Evolutionary conservation across 2,113 vertebrate genomes (phyloP), one percentile per base, ranked within the genome.

Genomic region (Larimichthys crocea): DNA sequence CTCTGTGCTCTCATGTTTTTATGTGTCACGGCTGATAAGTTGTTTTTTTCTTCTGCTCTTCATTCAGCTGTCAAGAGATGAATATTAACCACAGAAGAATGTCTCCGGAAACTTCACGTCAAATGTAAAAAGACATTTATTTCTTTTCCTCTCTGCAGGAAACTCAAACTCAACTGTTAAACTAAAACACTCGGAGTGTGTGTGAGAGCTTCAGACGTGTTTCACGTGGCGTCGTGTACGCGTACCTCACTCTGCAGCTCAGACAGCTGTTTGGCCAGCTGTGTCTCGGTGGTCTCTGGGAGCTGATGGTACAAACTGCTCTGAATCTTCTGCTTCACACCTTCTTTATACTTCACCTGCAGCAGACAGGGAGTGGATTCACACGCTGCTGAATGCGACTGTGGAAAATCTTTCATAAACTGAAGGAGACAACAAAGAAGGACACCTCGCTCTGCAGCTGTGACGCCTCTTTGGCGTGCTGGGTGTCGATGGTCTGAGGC

Each of bases 401-500:
- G 17, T 40, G 31, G 10, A 62, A 63, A 14, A 11, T 3, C 24
- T 29, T 59, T 59, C 14, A 16, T 17, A 3, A 29, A 17, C 24
- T 16, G 3, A 15, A 17, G 15, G 56, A 31, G 0, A 24, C 24
- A 24, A 5, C 4, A 55, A 8, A 1, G 53, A 19, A 22, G 3
- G 1, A 46, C n/a, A 94, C 91, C 75, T 92, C 26, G 20, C 91
- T 92, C 77, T 90, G 89, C 79, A 93, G 80, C n/a, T 69, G 0
- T 0, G 89, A 83, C 14, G 20, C 70, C 90, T 97, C 94, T 88
- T 91, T 96, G 0, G 96, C 97, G 64, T 96, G 96, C 3, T 95
- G 96, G 17, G 95, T 98, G 80, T 97, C 94, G 52, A 97, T 91
- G 71, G 97, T 98, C n/a, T 96, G 95, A 1, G 97, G 96, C 93